Evolutionary conservation across 2,888 invertebrate species (phyloP).

Genomic region (Apotomis capreana): DNA sequence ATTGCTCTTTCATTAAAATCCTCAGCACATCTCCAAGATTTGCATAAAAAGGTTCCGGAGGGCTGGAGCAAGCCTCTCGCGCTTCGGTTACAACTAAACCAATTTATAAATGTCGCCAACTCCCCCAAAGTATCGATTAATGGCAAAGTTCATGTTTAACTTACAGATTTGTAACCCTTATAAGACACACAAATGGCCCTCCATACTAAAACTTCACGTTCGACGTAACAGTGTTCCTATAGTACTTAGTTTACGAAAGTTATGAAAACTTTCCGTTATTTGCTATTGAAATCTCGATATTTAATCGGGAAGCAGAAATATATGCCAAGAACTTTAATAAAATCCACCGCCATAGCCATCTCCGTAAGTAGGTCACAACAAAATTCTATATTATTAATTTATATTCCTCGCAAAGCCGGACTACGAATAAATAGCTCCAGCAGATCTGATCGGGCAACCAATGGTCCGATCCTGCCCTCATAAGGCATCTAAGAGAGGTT

Average conservation of each 20-base stretch:
- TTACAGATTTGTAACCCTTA: conserved; percentile 8
- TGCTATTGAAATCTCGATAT: neutral
- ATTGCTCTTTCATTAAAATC: conserved; percentile 78
- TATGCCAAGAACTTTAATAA: neutral
- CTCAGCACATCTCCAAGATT: conserved; percentile 78
- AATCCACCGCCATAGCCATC: neutral
- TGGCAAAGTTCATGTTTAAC: conserved; percentile 50
- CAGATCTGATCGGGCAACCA: neutral
- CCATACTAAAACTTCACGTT: neutral
- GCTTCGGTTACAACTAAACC: conserved; percentile 63
- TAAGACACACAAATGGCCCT: neutral
- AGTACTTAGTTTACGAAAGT: neutral
- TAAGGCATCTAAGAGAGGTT: too few relatives aligned
- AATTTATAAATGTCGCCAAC: conserved; percentile 66
- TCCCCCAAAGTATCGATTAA: conserved; percentile 57
- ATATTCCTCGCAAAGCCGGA: neutral
- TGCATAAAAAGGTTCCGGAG: conserved; percentile 75
- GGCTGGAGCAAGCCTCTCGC: conserved; percentile 52
- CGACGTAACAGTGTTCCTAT: neutral
- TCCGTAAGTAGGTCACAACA: conserved; percentile 12
- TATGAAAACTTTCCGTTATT: neutral
- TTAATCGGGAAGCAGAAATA: neutral
- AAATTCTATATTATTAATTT: conserved; percentile 4
- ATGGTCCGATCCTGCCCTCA: neutral
- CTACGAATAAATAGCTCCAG: neutral